Conservation (phyloP, 1,140 invertebrate genomes). For the Lithobius niger region DNA sequence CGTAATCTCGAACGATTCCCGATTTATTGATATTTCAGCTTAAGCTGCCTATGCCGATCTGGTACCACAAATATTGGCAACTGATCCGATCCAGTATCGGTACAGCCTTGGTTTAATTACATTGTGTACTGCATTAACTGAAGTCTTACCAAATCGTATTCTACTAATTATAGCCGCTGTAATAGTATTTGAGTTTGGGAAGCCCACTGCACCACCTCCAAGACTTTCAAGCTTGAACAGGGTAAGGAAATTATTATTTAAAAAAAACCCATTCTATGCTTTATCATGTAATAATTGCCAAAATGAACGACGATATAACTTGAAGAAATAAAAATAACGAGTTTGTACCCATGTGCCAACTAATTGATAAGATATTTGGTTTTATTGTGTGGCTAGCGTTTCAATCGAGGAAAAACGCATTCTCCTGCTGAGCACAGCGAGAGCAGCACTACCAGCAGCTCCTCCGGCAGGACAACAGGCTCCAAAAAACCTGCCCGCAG, state of each 20-base stretch:
- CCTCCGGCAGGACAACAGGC: not conserved
- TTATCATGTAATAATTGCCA: not conserved
- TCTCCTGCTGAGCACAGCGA: constrained; percentile 4
- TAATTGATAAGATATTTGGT: not conserved
- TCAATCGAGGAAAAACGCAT: constrained; percentile 1
- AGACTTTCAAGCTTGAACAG: constrained; percentile 8
- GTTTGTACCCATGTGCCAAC: not conserved
- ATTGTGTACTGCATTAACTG: too few relatives aligned
- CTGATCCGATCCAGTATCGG: too few relatives aligned
- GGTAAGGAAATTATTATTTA: not conserved
- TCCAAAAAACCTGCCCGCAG: not conserved
- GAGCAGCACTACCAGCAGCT: constrained; percentile 6
- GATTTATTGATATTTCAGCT: too few relatives aligned
- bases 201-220: constrained; percentile 11
- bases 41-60: too few relatives aligned
- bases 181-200: constrained; percentile 14
- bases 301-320: not conserved
- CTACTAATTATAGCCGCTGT: constrained; percentile 8
- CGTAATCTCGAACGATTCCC: too few relatives aligned
- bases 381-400: not conserved
- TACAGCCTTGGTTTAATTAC: too few relatives aligned
- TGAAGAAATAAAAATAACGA: not conserved
- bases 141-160: too few relatives aligned
- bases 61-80: too few relatives aligned
- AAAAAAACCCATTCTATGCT: not conserved